Base-by-base conservation (phyloP, 2,113 vertebrate genomes). In the Rhineura floridana region DNA sequence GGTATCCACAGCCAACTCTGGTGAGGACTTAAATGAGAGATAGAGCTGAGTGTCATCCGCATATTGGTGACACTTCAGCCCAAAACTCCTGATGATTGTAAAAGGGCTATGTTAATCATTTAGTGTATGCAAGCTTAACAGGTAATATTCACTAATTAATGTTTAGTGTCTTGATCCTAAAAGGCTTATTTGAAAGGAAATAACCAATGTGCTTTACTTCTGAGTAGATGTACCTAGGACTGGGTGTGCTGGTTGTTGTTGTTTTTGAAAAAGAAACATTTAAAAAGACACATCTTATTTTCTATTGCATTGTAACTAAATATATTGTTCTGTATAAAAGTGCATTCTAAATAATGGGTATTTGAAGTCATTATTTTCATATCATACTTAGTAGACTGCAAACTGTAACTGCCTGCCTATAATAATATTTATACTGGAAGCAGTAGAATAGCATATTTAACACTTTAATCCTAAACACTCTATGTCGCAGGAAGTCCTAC, bases 401-500 rank as follows among this genome's bases (percentile, higher is more conserved):
- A 90, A 52, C 55, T 84, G 76, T 80, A 86, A 88, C 88, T 89
- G 92, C 92, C 92, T 72, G 87, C 81, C 90, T 93, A 83, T 69
- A 81, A 76, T 89, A 96, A 91, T 70, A 62, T 81, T 90, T 86
- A 83, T 75, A 87, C 65, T 93, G 78, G 44, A 92, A 39, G 44
- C 87, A 67, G 84, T 83, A 91, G 93, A 79, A 89, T 77, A 52
- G 85, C 75, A n/a, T 88, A 92, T 92, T 94, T 91, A 90, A 92
- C 93, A 77, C 92, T 48, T 19, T 25, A 50, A 11, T 63, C 23
- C 42, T 50, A 75, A 83, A 30, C 42, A 48, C 6, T 30, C 21
- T 36, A 63, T 67, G 23, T 79, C 25, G 4, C 76, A 62, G 55
- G 25, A 85, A 42, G 8, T 11, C 44, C 70, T 15, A 25, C 7